A percentile compares a stretch with the other conserved stretches of the same genome.
These are phyloP conservation scores for Hyles euphorbiae DNA, from an alignment of 1,140 invertebrate species.

Conservation along the genomic window DNA sequence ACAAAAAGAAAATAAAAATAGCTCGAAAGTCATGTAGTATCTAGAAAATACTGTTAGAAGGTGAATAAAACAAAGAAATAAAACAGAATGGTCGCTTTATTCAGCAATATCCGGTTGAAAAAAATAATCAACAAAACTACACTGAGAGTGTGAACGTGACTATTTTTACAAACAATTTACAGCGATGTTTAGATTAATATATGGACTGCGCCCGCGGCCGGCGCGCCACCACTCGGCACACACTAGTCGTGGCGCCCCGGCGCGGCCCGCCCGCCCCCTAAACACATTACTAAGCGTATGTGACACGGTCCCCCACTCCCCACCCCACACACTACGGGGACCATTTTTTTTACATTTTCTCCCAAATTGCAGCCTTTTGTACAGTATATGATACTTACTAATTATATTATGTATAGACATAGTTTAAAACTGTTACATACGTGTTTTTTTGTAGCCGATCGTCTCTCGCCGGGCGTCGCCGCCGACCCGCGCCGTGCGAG, in stretches of 20 bases:
- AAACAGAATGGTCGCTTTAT: conserved; percentile 73
- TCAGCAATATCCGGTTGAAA: conserved; percentile 70
- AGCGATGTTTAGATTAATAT: conserved; percentile 48
- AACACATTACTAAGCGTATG: conserved; percentile 72
- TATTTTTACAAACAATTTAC: conserved; percentile 74
- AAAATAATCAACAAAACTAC: conserved; percentile 72
- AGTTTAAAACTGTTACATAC: conserved; percentile 62
- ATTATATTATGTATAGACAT: conserved; percentile 71
- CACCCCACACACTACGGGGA: no score
- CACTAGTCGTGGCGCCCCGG: neutral
- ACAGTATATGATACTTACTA: conserved; percentile 75
- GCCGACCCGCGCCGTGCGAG: conserved; percentile 22
- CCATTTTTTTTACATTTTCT: conserved; percentile 66
- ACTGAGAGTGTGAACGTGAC: conserved; percentile 69
- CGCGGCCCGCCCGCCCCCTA: conserved; percentile 33
- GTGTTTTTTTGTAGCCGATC: conserved; percentile 49
- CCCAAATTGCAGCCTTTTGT: conserved; percentile 70
- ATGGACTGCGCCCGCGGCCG: conserved; percentile 31
- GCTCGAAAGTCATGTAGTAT: no score
- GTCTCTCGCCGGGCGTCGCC: conserved; percentile 29
- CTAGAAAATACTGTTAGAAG: no score
- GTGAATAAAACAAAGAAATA: conserved; percentile 53
- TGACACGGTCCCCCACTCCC: conserved; percentile 41
- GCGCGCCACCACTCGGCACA: no score
- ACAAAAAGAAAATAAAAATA: no score